Percentiles rank a stretch among this genome's conserved stretches.
phyloP scores from a whole-genome alignment of 2,797 vertebrate species.

The Remorina albescens region DNA sequence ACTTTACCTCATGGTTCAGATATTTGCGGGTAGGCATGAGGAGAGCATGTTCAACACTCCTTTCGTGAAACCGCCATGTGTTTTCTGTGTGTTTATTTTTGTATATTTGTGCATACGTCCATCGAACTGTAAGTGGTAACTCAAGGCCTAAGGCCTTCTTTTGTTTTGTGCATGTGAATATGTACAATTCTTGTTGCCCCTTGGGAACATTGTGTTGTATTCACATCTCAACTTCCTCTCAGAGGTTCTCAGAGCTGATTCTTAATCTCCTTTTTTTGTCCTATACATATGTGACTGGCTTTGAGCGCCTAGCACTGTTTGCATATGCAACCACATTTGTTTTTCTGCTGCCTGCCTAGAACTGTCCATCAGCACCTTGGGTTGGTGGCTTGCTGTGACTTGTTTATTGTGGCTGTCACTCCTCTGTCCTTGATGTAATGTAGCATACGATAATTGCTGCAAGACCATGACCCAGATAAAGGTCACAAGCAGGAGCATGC shows the following conservation, averaged over 20 bases:
- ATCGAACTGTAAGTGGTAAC: conserved; percentile 57
- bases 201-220: conserved; percentile 45
- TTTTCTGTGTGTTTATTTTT: conserved; percentile 63
- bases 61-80: conserved; percentile 68
- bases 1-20: conserved; percentile 76
- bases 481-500: background rate
- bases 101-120: conserved; percentile 57
- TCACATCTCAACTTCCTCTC: conserved; percentile 52
- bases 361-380: conserved; percentile 33
- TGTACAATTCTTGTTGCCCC: conserved; percentile 39
- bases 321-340: conserved; percentile 30
- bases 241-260: conserved; percentile 48
- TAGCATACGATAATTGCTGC: conserved; percentile 38
- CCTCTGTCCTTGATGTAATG: conserved; percentile 37
- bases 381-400: conserved; percentile 30
- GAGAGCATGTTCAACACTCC: conserved; percentile 53
- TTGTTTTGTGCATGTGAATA: conserved; percentile 33
- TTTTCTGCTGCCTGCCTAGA: conserved; percentile 27
- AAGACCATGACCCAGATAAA: conserved; percentile 10
- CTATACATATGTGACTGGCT: conserved; percentile 66
- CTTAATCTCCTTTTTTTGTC: conserved; percentile 70
- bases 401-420: conserved; percentile 49
- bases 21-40: conserved; percentile 59
- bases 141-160: conserved; percentile 49
- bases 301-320: conserved; percentile 42